Evolutionary conservation across 2,797 vertebrate species (phyloP).

Genomic region (Anguilla marmorata): DNA sequence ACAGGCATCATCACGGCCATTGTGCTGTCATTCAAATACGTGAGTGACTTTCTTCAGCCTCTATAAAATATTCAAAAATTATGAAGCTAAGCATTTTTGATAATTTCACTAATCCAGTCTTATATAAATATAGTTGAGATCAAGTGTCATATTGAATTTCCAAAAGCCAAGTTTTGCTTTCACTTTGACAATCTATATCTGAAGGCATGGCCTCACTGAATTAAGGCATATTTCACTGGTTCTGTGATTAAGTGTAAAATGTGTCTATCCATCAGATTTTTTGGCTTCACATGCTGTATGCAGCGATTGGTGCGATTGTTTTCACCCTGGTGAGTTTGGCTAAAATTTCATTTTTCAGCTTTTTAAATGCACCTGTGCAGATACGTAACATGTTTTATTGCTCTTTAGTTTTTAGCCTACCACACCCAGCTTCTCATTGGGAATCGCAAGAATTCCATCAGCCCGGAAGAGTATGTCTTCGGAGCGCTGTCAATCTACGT

Average conservation of each 20-base stretch:
- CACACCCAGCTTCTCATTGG: constrained; percentile 94
- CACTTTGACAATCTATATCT: background rate
- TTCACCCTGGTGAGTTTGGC: constrained; percentile 88
- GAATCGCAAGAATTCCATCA: constrained; percentile 84
- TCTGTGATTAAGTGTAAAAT: background rate
- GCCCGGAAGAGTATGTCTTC: constrained; percentile 89
- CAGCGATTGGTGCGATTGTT: constrained; percentile 83
- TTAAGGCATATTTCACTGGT: background rate
- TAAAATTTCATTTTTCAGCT: background rate
- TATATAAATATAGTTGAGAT: background rate
- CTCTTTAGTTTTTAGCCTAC: constrained; percentile 85
- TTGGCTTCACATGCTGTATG: constrained; percentile 95
- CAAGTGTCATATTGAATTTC: no score
- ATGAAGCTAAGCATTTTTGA: background rate
- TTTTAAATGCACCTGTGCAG: background rate
- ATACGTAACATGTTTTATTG: constrained; percentile 18
- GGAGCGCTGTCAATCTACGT: constrained; percentile 91
- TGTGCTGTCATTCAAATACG: constrained; percentile 89
- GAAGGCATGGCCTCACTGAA: background rate
- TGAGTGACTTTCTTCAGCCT: constrained; percentile 57
- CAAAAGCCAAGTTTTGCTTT: background rate
- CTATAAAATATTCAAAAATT: background rate
- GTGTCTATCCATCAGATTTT: constrained; percentile 70
- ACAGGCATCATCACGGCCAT: constrained; percentile 83
- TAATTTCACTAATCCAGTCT: background rate